Evolutionary conservation across 2,113 vertebrate genomes (phyloP), one percentile per base, ranked within the genome.

Genomic region (Nematolebias whitei): DNA sequence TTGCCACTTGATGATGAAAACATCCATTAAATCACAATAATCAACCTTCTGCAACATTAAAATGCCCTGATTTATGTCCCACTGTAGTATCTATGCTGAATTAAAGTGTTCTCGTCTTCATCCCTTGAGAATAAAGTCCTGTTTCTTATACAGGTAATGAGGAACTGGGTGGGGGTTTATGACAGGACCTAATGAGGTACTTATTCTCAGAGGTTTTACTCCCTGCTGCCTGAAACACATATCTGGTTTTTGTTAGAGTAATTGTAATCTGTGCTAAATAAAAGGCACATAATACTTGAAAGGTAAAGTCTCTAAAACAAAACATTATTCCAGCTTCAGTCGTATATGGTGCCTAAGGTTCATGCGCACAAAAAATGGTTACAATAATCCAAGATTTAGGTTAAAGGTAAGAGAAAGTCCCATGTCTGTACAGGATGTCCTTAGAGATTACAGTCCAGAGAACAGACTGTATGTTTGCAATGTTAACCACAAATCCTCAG

Each of bases 1-100:
- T 40, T 55, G 14, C 38, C 63, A 78, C 75, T 67, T 59, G 24
- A 20, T 68, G 68, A 20, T 65, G 64, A 78, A 71, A 68, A 68
- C 18, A 29, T 54, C 1, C 29, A 26, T 8, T 65, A 55, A 64
- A 71, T 51, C 63, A 47, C 39, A 47, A 47, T 32, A 70, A 22
- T 61, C 12, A 35, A 12, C 13, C 57, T 41, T 5, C 19, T 48
- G 23, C 8, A 22, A 48, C 47, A 69, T 7, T 18, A 39, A 26
- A 19, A 55, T 32, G 2, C 0, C 41, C 19, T 32, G 35, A 15
- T 47, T 69, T n/a, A 60, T 43, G 59, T 29, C 40, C 59, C 4
- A 53, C 52, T 22, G 9, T 15, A 26, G 9, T 16, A 35, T 68
- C n/a, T 16, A 32, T 16, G 43, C 45, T 22, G 23, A 71, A 52